Conservation (phyloP, 2,888 invertebrate species). For the Meta bourneti region DNA sequence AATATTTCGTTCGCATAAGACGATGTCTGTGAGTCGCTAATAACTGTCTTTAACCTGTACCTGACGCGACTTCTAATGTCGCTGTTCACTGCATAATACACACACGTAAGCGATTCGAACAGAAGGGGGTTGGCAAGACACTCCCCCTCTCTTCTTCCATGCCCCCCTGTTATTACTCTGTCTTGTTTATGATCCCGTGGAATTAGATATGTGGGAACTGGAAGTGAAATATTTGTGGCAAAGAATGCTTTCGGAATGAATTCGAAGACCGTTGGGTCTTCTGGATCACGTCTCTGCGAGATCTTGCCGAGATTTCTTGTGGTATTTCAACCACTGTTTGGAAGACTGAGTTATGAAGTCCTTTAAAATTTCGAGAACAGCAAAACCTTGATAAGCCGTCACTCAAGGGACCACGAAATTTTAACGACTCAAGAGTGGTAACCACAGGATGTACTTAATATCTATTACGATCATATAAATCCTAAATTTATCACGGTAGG, state of each 20-base stretch:
- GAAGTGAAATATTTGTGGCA: too few relatives aligned
- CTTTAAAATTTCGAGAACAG: background rate
- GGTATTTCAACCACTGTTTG: background rate
- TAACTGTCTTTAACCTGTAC: slow-evolving; percentile 72
- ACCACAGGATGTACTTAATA: too few relatives aligned
- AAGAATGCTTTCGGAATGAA: too few relatives aligned
- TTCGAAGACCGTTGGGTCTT: too few relatives aligned
- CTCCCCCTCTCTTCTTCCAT: background rate
- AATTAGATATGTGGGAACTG: too few relatives aligned
- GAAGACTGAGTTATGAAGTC: background rate
- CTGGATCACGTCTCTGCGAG: too few relatives aligned
- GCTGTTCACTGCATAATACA: slow-evolving; percentile 48
- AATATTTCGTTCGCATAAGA: slow-evolving; percentile 72
- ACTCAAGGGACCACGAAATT: too few relatives aligned
- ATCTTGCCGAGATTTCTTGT: too few relatives aligned
- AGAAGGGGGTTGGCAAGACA: slow-evolving; percentile 27
- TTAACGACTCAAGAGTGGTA: too few relatives aligned
- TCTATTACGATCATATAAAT: too few relatives aligned
- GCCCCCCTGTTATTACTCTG: slow-evolving; percentile 25
- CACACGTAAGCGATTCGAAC: slow-evolving; percentile 29
- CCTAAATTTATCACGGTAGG: too few relatives aligned
- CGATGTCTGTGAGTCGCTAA: slow-evolving; percentile 68
- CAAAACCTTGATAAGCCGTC: too few relatives aligned
- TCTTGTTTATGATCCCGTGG: slow-evolving; percentile 40
- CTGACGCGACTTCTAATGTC: slow-evolving; percentile 71